Evolutionary conservation across 2,888 invertebrate species (phyloP), one percentile per base, ranked within the genome.

Genomic region (Caradrina clavipalpis): DNA sequence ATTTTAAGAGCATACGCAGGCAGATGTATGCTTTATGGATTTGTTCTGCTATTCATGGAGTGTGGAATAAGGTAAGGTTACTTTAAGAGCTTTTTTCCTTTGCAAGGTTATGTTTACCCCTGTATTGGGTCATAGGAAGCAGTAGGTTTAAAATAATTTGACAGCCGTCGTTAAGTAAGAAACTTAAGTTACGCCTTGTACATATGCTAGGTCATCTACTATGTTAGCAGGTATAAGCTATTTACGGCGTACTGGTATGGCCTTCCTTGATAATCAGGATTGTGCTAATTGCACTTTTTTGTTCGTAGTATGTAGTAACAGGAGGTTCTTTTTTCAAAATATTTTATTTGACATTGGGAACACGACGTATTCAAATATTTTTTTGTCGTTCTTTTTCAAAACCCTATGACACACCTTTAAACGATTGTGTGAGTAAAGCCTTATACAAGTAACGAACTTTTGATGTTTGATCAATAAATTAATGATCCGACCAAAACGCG

Each of bases 1-100:
- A 93, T 97, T 63, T 79, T 96, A 67, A 94, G 92, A 74, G 97
- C 97, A n/a, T 97, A 97, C 82, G 97, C 97, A 0, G 95, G 92
- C 68, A 91, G 94, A 63, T 96, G 97, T 78, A 94, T 96, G 87
- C 84, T 96, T 4, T 96, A 97, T 66, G 97, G 97, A 62, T 85
- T 97, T 35, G 92, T 96, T 7, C 90, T 97, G 49, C 94, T 97
- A 26, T 72, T 97, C 69, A 94, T 97, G 91, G 97, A 97, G 89
- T 96, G 97, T 84, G 95, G 96, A 55, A 95, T 97, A 84, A 96
- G 96, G 97, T 96, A 80, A 93, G 95, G 87, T 31, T 55, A 11
- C 6, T 45, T 45, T 45, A 45, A 45, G 15, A 39, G 13, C 45
- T 45, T 4, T 45, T 26, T 2, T 15, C 0, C 35, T 67, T 42